phyloP scores from a whole-genome alignment of 2,888 invertebrate species.

The Caenorhabditis afra region DNA sequence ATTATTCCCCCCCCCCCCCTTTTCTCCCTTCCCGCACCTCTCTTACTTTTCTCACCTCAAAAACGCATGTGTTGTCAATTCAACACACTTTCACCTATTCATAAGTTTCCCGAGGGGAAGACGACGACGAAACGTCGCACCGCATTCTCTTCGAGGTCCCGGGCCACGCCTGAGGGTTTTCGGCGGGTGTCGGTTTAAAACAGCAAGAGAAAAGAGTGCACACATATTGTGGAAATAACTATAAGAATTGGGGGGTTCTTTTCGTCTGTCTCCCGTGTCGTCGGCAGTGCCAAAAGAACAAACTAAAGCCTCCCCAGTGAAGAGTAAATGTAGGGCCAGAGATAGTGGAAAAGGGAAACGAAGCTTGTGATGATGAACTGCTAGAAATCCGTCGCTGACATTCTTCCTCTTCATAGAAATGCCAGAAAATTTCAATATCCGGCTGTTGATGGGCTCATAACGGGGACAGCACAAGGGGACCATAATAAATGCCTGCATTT shows the following conservation, averaged over 20 bases:
- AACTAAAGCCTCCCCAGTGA: slow-evolving; percentile 18
- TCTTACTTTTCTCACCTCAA: not conserved
- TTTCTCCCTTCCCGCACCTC: slow-evolving; percentile 1
- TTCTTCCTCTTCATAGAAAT: not conserved
- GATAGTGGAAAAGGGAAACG: too few species aligned
- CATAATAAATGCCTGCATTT: slow-evolving; percentile 36
- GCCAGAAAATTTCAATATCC: slow-evolving; percentile 40
- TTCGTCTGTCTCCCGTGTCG: too few species aligned
- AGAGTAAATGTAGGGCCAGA: too few species aligned
- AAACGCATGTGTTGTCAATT: slow-evolving; percentile 58
- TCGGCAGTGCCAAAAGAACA: slow-evolving; percentile 36
- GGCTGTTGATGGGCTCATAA: slow-evolving; percentile 21
- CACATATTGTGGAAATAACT: slow-evolving; percentile 58
- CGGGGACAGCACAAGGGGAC: not conserved
- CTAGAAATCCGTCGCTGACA: too few species aligned
- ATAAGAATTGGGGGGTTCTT: slow-evolving; percentile 42
- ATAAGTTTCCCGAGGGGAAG: slow-evolving; percentile 38
- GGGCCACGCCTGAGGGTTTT: slow-evolving; percentile 5
- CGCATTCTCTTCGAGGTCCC: too few species aligned
- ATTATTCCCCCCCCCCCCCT: slow-evolving; percentile 19
- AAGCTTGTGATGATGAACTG: too few species aligned
- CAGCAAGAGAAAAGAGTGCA: slow-evolving; percentile 44
- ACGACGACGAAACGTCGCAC: slow-evolving; percentile 20
- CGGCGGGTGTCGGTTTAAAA: slow-evolving; percentile 43
- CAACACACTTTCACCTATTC: slow-evolving; percentile 58